phyloP scores from a whole-genome alignment of 2,888 invertebrate species.

The Habroteleia sp. region DNA sequence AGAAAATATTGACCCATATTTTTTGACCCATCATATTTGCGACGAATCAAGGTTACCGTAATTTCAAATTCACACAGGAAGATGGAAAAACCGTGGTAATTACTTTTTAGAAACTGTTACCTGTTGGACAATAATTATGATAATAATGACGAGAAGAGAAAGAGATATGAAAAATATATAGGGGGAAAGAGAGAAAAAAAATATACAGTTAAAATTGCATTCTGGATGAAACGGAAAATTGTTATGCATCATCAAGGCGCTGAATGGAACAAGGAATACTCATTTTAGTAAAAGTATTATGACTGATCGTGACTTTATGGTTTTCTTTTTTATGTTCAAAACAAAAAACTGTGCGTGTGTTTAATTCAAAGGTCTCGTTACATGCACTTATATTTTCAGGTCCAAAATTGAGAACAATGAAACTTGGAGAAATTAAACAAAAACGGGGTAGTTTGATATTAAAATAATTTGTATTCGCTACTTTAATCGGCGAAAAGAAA shows the following conservation, averaged over 20 bases:
- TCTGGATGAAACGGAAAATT: constrained; percentile 53
- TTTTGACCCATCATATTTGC: constrained; percentile 17
- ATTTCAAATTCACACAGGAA: constrained; percentile 43
- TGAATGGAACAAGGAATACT: constrained; percentile 34
- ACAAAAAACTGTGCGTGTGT: constrained; percentile 20
- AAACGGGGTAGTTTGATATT: neutral
- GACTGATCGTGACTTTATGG: constrained; percentile 31
- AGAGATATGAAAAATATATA: constrained; percentile 6
- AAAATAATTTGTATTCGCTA: no score
- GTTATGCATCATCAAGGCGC: constrained; percentile 36
- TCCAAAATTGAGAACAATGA: constrained; percentile 1
- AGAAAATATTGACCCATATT: constrained; percentile 57
- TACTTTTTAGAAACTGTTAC: constrained; percentile 50
- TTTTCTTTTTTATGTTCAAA: constrained; percentile 12
- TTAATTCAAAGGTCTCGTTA: constrained; percentile 3
- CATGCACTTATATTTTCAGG: neutral
- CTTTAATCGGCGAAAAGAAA: no score
- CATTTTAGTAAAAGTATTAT: constrained; percentile 42
- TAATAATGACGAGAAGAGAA: constrained; percentile 26
- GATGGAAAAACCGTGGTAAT: constrained; percentile 41
- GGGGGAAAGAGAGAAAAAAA: constrained; percentile 31
- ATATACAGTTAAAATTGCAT: constrained; percentile 61
- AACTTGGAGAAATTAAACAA: neutral
- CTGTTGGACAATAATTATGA: constrained; percentile 48
- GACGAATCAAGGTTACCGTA: constrained; percentile 43